Evolutionary conservation across 2,888 invertebrate genomes (phyloP).

Genomic region (Melanostoma scalare): DNA sequence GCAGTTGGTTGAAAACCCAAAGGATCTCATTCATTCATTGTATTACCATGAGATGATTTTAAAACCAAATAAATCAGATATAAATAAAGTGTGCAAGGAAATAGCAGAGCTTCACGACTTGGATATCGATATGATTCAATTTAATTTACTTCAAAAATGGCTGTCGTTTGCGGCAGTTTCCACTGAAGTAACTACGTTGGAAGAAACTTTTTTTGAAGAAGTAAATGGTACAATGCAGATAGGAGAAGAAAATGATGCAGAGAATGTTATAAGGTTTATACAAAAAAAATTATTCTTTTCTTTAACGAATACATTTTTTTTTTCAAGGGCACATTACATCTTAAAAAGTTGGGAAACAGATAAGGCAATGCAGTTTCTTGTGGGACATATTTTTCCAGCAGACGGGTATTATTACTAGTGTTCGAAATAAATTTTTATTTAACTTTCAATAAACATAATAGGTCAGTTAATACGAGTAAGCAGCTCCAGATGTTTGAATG

Average conservation of each 20-base stretch:
- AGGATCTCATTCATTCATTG: slow-evolving; percentile 78
- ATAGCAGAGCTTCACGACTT: slow-evolving; percentile 79
- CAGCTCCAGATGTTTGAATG: slow-evolving; percentile 81
- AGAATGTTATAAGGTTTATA: slow-evolving; percentile 78
- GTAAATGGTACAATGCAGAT: slow-evolving; percentile 75
- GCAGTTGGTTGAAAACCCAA: slow-evolving; percentile 79
- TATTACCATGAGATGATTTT: slow-evolving; percentile 80
- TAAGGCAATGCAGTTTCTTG: slow-evolving; percentile 79
- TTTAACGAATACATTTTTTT: slow-evolving; percentile 18
- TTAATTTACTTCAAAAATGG: slow-evolving; percentile 80
- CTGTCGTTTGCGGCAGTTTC: slow-evolving; percentile 77
- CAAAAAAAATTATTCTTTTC: not conserved
- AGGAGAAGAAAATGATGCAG: slow-evolving; percentile 75
- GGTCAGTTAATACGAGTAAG: slow-evolving; percentile 77
- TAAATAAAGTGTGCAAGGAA: slow-evolving; percentile 80
- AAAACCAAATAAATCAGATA: slow-evolving; percentile 79
- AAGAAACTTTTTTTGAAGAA: slow-evolving; percentile 81
- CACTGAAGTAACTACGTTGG: slow-evolving; percentile 77
- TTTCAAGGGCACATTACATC: slow-evolving; percentile 80
- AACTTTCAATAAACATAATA: not conserved
- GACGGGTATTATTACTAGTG: slow-evolving; percentile 77
- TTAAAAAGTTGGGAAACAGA: slow-evolving; percentile 80
- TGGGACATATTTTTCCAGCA: slow-evolving; percentile 78
- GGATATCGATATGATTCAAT: slow-evolving; percentile 78
- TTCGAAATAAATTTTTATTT: not conserved